Evolutionary conservation across 1,140 invertebrate genomes (phyloP).

Genomic region (Cyphomyrmex costatus): DNA sequence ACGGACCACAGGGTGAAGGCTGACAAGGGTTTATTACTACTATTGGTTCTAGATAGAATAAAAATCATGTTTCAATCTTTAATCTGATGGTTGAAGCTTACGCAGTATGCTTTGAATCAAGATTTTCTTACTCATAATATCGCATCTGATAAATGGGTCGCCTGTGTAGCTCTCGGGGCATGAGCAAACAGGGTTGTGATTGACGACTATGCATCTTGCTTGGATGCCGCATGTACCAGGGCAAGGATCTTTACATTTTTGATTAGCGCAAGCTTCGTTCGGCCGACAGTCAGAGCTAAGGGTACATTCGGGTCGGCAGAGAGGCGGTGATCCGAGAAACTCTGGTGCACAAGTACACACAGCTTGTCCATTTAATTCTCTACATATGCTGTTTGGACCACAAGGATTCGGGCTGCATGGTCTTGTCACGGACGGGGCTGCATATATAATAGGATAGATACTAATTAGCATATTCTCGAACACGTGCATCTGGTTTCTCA

Average conservation of each 20-base stretch:
- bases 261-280: slow-evolving; percentile 90
- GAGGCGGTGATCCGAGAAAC: slow-evolving; percentile 92
- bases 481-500: slow-evolving; percentile 55
- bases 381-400: slow-evolving; percentile 91
- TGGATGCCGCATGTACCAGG: slow-evolving; percentile 90
- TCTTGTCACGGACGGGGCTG: slow-evolving; percentile 77
- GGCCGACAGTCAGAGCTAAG: slow-evolving; percentile 90
- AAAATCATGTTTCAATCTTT: slow-evolving; percentile 15
- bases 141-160: slow-evolving; percentile 88
- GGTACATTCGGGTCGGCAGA: slow-evolving; percentile 91
- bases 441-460: slow-evolving; percentile 36
- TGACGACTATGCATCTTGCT: slow-evolving; percentile 89
- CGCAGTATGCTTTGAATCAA: neutral
- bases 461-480: neutral
- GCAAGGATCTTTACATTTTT: slow-evolving; percentile 92
- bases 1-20: slow-evolving; percentile 90
- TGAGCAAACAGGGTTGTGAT: slow-evolving; percentile 90
- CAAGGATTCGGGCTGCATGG: slow-evolving; percentile 93
- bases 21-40: slow-evolving; percentile 83
- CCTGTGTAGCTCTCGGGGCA: slow-evolving; percentile 88
- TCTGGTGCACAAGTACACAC: slow-evolving; percentile 91
- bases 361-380: slow-evolving; percentile 89
- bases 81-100: neutral
- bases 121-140: slow-evolving; percentile 76
- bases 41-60: slow-evolving; percentile 31